Conservation (phyloP, 2,113 vertebrate genomes). For the Passer domesticus region DNA sequence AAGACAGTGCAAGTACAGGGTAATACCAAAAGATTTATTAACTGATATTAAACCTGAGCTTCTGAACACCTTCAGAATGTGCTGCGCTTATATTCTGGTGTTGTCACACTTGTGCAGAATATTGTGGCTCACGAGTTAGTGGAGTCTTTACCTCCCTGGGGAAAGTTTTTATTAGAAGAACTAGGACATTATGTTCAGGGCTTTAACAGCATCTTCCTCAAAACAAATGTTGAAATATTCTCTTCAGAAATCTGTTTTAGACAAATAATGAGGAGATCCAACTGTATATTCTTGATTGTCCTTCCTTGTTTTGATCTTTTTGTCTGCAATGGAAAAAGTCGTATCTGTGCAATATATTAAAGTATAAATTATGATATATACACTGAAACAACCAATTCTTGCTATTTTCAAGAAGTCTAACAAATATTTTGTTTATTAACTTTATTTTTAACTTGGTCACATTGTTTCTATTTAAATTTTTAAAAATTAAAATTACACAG, state of each 20-base stretch:
- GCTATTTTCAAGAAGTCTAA: not conserved
- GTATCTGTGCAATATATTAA: not conserved
- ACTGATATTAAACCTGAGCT: not conserved
- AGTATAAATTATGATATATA: not conserved
- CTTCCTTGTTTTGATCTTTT: not conserved
- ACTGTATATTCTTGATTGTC: not conserved
- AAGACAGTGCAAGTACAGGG: not conserved
- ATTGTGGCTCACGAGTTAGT: constrained; percentile 43
- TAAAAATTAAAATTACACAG: not conserved
- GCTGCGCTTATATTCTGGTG: not conserved
- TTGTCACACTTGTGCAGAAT: constrained; percentile 8
- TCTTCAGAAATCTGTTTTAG: not conserved
- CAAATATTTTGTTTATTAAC: not conserved
- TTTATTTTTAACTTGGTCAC: not conserved
- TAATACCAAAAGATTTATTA: not conserved
- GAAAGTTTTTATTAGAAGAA: constrained; percentile 67
- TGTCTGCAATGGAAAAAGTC: not conserved
- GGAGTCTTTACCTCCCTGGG: constrained; percentile 44
- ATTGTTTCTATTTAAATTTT: not conserved
- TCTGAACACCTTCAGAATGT: not conserved
- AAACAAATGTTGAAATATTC: not conserved
- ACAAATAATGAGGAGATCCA: not conserved
- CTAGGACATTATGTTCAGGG: constrained; percentile 4
- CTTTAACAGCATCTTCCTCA: constrained; percentile 8
- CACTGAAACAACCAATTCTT: not conserved